phyloP scores from a whole-genome alignment of 92 coral and sea anemone species.

The Muricea muricata region DNA sequence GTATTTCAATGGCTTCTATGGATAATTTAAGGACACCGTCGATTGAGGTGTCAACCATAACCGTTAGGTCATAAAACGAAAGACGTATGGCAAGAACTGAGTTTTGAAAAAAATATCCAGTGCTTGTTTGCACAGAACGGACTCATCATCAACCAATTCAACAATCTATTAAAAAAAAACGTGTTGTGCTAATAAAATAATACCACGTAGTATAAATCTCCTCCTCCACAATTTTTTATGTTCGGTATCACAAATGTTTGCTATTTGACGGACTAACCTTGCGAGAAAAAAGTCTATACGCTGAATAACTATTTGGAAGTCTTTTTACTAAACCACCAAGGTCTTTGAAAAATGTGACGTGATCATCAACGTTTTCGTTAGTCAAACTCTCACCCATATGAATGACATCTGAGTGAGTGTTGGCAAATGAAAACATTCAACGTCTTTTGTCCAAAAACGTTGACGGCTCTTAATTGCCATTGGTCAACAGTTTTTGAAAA shows the following conservation, averaged over 20 bases:
- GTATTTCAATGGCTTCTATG: neutral
- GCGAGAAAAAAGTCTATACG: neutral
- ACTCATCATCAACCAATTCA: neutral
- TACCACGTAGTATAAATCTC: too few species aligned
- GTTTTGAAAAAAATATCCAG: neutral
- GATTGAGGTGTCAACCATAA: neutral
- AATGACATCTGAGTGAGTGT: constrained; percentile 3
- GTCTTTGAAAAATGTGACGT: neutral
- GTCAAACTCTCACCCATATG: neutral
- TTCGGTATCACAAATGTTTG: too few species aligned
- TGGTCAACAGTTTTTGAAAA: neutral
- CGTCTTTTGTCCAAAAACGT: neutral
- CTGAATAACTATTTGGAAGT: neutral
- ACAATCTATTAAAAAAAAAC: neutral
- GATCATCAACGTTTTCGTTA: neutral
- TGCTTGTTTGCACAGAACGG: neutral
- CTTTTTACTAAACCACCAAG: constrained; percentile 12
- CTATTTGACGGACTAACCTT: too few species aligned
- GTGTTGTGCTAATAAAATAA: too few species aligned
- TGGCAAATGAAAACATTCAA: neutral
- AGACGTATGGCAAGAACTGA: neutral
- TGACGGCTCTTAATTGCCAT: neutral
- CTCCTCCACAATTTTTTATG: too few species aligned
- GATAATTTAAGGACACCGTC: neutral
- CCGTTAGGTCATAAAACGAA: neutral